Evolutionary conservation across 2,888 invertebrate genomes (phyloP), one percentile per base, ranked within the genome.

Genomic region (Empis stercorea): DNA sequence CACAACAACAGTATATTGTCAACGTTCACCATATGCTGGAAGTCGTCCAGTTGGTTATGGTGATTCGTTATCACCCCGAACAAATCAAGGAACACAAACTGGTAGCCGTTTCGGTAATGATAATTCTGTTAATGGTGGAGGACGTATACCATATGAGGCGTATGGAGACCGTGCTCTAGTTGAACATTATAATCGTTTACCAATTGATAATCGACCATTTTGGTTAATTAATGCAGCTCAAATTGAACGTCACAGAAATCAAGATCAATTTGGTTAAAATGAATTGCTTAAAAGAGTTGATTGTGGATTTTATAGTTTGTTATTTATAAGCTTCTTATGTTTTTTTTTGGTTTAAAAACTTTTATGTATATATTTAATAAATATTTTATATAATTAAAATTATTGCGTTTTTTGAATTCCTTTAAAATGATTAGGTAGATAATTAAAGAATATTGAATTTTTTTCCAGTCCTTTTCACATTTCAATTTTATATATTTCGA

Each of bases 161-260:
- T 71, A 73, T 32, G 82, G 81, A 2, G 81, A 85, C 56, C 62
- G 63, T 41, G 72, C 75, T 3, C 64, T 80, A 4, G 69, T 84
- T 0, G 73, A 82, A 38, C 67, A 78, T n/a, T 68, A 84, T 27
- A 78, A 75, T 58, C 71, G 73, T 34, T 73, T 80, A 63, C 84
- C 84, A 0, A 61, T 73, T 45, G 81, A 84, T 52, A 70, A 80
- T 40, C 76, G 78, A 52, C 85, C 85, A 0, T 85, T 81, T 65
- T 84, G 84, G 84, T 74, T 76, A 50, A 60, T 84, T 44, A 85
- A 85, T 61, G 79, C 80, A 64, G 73, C 78, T 55, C 77, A 77
- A 1, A 73, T 81, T 10, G 81, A 84, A 59, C 74, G 70, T 0
- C 70, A 77, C 2, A 27, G 23, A 27, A 2, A 2, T 2, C 7